Percentiles rank a stretch among this genome's conserved stretches.
These are phyloP conservation scores for Trididemnum nubilum DNA, from an alignment of 23 tunicate genomes.

Conservation along the genomic window DNA sequence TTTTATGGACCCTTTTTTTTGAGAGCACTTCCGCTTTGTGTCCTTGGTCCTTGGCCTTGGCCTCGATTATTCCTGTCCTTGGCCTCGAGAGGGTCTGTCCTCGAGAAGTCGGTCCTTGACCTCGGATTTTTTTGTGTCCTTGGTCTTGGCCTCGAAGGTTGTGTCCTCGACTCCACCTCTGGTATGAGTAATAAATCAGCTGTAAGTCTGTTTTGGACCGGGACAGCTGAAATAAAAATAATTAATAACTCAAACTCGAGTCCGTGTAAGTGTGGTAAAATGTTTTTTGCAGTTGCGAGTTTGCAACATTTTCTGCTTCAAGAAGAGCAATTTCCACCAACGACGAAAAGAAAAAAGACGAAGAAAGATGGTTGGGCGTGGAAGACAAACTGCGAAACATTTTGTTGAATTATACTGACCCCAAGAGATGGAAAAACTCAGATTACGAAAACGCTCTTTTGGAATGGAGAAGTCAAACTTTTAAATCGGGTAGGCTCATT, in stretches of 20 bases:
- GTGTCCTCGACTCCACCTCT: too few relatives aligned
- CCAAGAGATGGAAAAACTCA: neutral
- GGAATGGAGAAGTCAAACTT: neutral
- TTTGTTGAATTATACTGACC: neutral
- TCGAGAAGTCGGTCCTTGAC: too few relatives aligned
- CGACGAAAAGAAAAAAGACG: constrained; percentile 14
- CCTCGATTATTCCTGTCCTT: too few relatives aligned
- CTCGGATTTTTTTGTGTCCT: too few relatives aligned
- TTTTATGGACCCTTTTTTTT: too few relatives aligned
- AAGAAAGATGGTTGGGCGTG: constrained; percentile 33
- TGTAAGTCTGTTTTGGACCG: neutral
- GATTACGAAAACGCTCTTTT: neutral
- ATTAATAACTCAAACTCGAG: too few relatives aligned
- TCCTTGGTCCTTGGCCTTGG: too few relatives aligned
- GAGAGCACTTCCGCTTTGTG: too few relatives aligned
- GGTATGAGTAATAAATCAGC: neutral
- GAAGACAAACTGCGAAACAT: constrained; percentile 13
- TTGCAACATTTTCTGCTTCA: neutral
- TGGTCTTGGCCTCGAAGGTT: too few relatives aligned
- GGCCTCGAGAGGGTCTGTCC: too few relatives aligned
- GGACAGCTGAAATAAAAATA: too few relatives aligned
- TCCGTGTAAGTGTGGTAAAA: too few relatives aligned
- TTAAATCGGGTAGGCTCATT: constrained; percentile 16
- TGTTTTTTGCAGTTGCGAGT: constrained; percentile 44
- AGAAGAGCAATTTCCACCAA: neutral